Percentiles rank a stretch among this genome's conserved stretches.
Evolutionary conservation across 2,888 invertebrate species (phyloP).

Genomic region (Noctua fimbriata): DNA sequence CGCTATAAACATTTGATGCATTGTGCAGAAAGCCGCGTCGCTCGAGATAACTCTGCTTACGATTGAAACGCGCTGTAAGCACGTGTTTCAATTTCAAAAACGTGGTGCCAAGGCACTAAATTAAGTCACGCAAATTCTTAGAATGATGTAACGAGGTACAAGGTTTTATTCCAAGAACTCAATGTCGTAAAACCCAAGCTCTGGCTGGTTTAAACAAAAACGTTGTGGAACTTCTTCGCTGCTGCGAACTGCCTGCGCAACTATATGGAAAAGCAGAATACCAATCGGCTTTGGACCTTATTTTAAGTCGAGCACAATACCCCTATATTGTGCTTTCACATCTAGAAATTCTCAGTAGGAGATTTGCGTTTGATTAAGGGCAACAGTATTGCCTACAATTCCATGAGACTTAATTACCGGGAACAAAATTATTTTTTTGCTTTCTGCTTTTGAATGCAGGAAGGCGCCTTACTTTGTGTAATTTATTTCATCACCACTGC

Average conservation of each 20-base stretch:
- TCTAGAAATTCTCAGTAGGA: not conserved
- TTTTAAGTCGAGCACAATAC: not conserved
- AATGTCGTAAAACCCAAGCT: no score
- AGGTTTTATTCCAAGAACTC: constrained; percentile 13
- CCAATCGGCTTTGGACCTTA: not conserved
- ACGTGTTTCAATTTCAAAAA: no score
- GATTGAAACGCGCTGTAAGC: no score
- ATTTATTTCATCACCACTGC: no score
- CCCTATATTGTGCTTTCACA: not conserved
- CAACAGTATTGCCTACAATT: not conserved
- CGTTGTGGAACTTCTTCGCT: not conserved
- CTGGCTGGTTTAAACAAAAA: not conserved
- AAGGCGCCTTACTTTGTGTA: no score
- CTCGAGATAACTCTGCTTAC: no score
- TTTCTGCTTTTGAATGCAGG: not conserved
- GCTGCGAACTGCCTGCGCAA: not conserved
- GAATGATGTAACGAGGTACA: not conserved
- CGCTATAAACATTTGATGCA: no score
- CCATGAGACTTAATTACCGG: not conserved
- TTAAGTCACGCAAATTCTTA: not conserved
- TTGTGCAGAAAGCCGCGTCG: no score
- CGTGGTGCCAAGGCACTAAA: no score
- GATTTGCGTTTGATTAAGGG: not conserved
- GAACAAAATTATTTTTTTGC: not conserved
- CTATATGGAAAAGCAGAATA: not conserved